Conservation (phyloP, 1,140 invertebrate genomes). For the Papilio glaucus region DNA sequence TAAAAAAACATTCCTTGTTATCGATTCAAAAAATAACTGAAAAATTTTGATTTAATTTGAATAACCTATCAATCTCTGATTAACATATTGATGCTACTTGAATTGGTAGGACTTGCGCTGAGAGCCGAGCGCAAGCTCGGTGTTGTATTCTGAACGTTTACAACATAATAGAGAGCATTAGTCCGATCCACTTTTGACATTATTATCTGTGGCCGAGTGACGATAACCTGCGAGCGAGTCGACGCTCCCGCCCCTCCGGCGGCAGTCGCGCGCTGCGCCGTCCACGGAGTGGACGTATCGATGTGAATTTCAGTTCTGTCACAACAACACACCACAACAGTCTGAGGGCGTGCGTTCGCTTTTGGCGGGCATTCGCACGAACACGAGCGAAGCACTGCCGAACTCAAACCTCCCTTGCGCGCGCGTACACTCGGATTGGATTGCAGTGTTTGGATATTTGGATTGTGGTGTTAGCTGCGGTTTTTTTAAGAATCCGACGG, state of each 20-base stretch:
- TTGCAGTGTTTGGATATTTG: constrained; percentile 80
- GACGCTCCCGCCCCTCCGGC: constrained; percentile 70
- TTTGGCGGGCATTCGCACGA: constrained; percentile 78
- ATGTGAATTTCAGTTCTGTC: constrained; percentile 39
- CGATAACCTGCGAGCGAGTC: constrained; percentile 76
- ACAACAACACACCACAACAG: constrained; percentile 54
- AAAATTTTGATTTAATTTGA: background rate
- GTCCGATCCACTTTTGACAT: constrained; percentile 82
- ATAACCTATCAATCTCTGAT: background rate
- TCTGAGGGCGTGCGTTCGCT: constrained; percentile 52
- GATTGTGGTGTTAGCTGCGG: constrained; percentile 60
- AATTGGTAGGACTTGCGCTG: constrained; percentile 32
- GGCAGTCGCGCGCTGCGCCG: constrained; percentile 72
- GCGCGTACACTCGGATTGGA: constrained; percentile 75
- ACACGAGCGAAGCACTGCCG: constrained; percentile 70
- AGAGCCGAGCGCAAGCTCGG: constrained; percentile 46
- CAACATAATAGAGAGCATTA: constrained; percentile 81
- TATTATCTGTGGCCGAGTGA: constrained; percentile 79
- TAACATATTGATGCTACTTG: constrained; percentile 14
- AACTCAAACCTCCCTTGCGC: constrained; percentile 57
- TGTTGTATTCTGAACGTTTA: constrained; percentile 69
- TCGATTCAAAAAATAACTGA: background rate
- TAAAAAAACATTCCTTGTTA: background rate
- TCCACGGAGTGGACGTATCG: constrained; percentile 57
- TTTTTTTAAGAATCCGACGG: constrained; percentile 67